Evolutionary conservation across 2,888 invertebrate genomes (phyloP), one percentile per base, ranked within the genome.

Genomic region (Drosophila maculinotata): DNA sequence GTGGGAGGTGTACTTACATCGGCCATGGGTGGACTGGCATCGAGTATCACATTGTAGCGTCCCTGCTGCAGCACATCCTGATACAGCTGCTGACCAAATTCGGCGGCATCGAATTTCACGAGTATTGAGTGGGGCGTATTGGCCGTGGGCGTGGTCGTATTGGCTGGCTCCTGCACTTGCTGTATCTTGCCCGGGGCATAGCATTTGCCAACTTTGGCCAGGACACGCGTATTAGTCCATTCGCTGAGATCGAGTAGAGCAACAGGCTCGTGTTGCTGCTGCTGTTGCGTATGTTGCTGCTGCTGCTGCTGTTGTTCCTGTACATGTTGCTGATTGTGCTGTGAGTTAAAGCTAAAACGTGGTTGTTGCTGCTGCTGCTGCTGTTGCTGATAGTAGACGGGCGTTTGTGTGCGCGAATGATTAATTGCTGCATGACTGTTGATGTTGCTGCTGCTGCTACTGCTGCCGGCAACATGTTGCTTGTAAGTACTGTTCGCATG

Each of bases 201-300:
- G 83, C 95, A 93, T 65, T 95, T 94, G 73, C 95, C 95, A 89
- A 95, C 94, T 90, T 96, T 96, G 36, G 98, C 98, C 81, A 99
- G 93, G 64, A 98, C 97, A 82, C 98, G 93, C 90, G 98, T 97
- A 89, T 97, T 96, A 79, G 95, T 95, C 98, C 98, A 99, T 92
- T 98, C 98, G 87, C 95, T 95, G 80, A 98, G 93, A 92, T 98
- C 97, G 74, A 98, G 94, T 91, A 92, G 77, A 77, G 76, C 73
- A 67, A 63, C 72, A 60, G 68, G 66, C 41, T 82, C 79, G 15
- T 77, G 76, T 48, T 71, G 75, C 7, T 71, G 69, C 15, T 54
- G 56, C 9, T 65, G 77, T 28, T 65, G 79, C 20, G 2, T 2
- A 2, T 20, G 20, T 12, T 79, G 72, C 15, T 58, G 72, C 30